Conservation (phyloP, 2,113 vertebrate genomes). For the Malaclemys terrapin region DNA sequence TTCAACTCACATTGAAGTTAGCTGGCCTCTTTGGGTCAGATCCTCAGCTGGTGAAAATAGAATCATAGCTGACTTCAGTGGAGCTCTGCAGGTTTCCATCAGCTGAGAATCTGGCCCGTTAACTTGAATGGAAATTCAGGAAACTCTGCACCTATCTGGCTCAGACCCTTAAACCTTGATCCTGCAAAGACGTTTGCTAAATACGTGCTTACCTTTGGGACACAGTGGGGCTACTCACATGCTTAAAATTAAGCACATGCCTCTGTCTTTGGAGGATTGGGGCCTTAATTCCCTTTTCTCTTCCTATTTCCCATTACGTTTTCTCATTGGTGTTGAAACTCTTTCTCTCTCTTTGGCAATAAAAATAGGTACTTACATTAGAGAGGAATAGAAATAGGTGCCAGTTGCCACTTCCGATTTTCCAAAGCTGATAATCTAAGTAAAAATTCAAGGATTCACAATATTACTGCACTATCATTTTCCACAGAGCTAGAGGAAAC, state of each 20-base stretch:
- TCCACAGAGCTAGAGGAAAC: conserved; percentile 56
- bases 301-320: conserved; percentile 20
- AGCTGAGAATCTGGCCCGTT: neutral
- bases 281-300: conserved; percentile 11
- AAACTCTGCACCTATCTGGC: neutral
- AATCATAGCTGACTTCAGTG: neutral
- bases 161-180: neutral
- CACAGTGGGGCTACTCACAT: neutral
- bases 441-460: conserved; percentile 61
- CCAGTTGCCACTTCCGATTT: conserved; percentile 48
- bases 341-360: conserved; percentile 20
- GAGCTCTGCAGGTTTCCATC: neutral
- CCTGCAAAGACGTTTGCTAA: neutral
- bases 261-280: neutral
- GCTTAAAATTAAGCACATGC: neutral
- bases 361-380: conserved; percentile 28
- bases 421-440: conserved; percentile 67
- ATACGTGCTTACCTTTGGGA: neutral
- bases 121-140: no score
- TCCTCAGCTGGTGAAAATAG: neutral
- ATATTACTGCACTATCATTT: conserved; percentile 54
- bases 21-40: neutral
- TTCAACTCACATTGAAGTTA: neutral
- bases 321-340: conserved; percentile 42
- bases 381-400: conserved; percentile 40